These are phyloP conservation scores for Manis crassicaudata DNA, from an alignment of 2,797 vertebrate species.

Conservation along the genomic window DNA sequence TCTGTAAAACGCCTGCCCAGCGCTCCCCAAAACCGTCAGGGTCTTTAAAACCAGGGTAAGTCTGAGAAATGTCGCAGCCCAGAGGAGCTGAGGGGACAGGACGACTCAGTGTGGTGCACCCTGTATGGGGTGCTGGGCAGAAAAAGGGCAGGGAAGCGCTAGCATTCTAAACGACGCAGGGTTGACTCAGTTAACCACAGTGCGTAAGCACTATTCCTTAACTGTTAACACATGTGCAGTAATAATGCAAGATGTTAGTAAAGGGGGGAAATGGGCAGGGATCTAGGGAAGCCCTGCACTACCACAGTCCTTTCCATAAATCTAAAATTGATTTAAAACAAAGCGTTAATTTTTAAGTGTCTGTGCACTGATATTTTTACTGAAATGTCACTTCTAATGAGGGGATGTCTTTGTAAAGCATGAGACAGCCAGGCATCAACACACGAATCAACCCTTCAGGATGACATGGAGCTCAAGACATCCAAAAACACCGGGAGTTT, in stretches of 20 bases:
- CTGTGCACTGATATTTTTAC: too few species aligned
- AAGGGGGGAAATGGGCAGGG: fast-evolving
- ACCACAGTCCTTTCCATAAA: fast-evolving
- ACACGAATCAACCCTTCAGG: too few species aligned
- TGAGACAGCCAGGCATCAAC: too few species aligned
- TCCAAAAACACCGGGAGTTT: fast-evolving
- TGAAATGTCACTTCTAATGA: fast-evolving
- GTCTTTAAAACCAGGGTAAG: not conserved
- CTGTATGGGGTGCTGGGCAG: not conserved
- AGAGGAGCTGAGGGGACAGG: fast-evolving
- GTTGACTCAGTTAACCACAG: too few species aligned
- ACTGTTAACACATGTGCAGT: fast-evolving
- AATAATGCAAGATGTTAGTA: fast-evolving
- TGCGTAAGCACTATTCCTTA: fast-evolving
- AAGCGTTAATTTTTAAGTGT: not conserved
- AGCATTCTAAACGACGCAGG: fast-evolving
- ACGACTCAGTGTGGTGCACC: fast-evolving
- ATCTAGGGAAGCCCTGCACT: fast-evolving
- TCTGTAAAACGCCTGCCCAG: fast-evolving
- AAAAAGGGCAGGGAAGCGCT: fast-evolving
- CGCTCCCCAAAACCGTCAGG: fast-evolving
- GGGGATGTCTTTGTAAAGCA: too few species aligned
- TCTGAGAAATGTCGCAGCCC: not conserved
- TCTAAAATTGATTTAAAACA: not conserved
- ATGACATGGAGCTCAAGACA: fast-evolving